Evolutionary conservation across 2,113 vertebrate species (phyloP), one percentile per base, ranked within the genome.

Genomic region (Chamaetylas fuelleborni): DNA sequence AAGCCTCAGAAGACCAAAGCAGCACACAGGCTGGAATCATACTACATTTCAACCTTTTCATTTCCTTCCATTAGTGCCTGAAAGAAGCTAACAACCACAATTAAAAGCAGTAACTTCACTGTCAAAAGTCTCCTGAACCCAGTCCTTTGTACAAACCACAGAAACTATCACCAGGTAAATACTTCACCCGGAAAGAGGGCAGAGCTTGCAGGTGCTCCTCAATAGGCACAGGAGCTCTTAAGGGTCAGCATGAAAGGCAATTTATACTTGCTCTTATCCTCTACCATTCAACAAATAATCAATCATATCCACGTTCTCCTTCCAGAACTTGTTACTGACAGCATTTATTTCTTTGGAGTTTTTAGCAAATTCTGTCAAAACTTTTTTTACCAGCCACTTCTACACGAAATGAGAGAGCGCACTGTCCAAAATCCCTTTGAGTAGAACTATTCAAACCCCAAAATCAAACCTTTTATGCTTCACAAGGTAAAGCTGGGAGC

Each of bases 1-100:
- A 94, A 96, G 60, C 76, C 92, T 96, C 93, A 81, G 76, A 95
- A 95, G 94, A 93, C 88, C 64, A 73, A 93, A 90, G 76, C 60
- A 95, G 88, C 74, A 81, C 82, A 90, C 2, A 2, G 62, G 74
- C 53, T 91, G 73, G 36, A 94, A 88, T 77, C 60, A 80, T 31
- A 43, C 88, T 92, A 74, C 64, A 91, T 92, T 95, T 87, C 89
- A 95, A 48, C 84, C 91, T 81, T 76, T 93, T 89, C 28, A 91
- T 95, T 95, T 95, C 78, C 78, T 89, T 95, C 82, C 76, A 94
- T 88, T 88, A 93, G 51, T 38, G 47, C 29, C n/a, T 86, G 67
- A 90, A 90, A 86, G 79, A 50, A 92, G 82, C 69, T 88, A 90
- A 71, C 40, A 67, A 67, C 56, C 56, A 92, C 72, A 94, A 90